A percentile compares a stretch with the other conserved stretches of the same genome.
phyloP scores from a whole-genome alignment of 2,888 invertebrate genomes.

The Chloroclysta siterata region DNA sequence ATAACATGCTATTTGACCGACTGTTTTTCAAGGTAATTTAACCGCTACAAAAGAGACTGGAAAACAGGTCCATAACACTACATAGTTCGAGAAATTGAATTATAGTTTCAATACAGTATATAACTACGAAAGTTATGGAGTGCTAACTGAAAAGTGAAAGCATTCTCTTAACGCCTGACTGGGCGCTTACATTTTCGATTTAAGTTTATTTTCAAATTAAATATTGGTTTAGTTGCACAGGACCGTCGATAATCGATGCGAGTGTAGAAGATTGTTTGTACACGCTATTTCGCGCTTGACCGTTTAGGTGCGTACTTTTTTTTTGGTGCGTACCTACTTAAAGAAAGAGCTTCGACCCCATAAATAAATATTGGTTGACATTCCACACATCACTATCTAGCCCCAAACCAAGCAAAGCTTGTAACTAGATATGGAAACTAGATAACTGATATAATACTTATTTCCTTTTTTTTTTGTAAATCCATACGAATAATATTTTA shows the following conservation, averaged over 20 bases:
- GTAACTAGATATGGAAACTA: too few species aligned
- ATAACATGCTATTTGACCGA: slow-evolving; percentile 26
- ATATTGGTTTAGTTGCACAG: slow-evolving; percentile 58
- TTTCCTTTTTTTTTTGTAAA: too few species aligned
- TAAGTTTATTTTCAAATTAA: slow-evolving; percentile 58
- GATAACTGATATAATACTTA: too few species aligned
- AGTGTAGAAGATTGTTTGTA: slow-evolving; percentile 43
- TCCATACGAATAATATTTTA: too few species aligned
- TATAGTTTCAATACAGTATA: slow-evolving; percentile 37
- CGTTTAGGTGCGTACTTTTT: slow-evolving; percentile 32
- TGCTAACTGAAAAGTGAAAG: slow-evolving; percentile 68
- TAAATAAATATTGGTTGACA: too few species aligned
- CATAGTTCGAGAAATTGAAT: slow-evolving; percentile 1
- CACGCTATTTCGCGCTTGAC: slow-evolving; percentile 35
- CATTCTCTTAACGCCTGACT: slow-evolving; percentile 56
- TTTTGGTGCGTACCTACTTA: slow-evolving; percentile 6
- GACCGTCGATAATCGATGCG: slow-evolving; percentile 55
- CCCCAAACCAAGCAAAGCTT: too few species aligned
- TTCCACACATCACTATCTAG: too few species aligned
- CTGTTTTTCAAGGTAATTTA: slow-evolving; percentile 31
- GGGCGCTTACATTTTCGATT: slow-evolving; percentile 49
- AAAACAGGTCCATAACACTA: slow-evolving; percentile 24
- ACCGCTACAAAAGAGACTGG: slow-evolving; percentile 33
- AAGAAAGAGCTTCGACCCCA: too few species aligned
- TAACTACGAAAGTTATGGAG: slow-evolving; percentile 52